Conservation (phyloP, 92 coral and sea anemone genomes). For the Parazoanthus darwini region DNA sequence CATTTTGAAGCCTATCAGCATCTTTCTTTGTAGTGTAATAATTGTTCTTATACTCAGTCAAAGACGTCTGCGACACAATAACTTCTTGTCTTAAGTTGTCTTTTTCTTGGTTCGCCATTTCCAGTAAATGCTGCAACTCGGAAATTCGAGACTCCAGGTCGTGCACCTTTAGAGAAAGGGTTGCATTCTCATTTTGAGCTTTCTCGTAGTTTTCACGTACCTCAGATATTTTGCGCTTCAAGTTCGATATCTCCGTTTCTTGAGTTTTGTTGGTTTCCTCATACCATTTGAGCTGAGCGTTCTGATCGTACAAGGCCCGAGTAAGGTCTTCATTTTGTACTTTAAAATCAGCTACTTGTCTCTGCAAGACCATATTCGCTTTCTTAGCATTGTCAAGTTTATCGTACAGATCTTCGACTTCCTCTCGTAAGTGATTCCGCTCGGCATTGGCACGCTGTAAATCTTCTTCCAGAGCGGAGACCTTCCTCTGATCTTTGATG, state of each 20-base stretch:
- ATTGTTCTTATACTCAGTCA: slow-evolving; percentile 83
- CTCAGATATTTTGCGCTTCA: slow-evolving; percentile 72
- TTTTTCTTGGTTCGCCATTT: slow-evolving; percentile 81
- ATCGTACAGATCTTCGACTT: slow-evolving; percentile 72
- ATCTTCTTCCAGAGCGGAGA: slow-evolving; percentile 76
- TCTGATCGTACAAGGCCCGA: slow-evolving; percentile 72
- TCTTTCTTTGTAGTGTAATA: slow-evolving; percentile 80
- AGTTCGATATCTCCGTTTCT: slow-evolving; percentile 81
- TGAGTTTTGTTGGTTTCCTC: slow-evolving; percentile 68
- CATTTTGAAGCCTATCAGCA: slow-evolving; percentile 89
- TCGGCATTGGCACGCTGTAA: slow-evolving; percentile 84
- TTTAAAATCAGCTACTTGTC: slow-evolving; percentile 74
- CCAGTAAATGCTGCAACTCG: slow-evolving; percentile 77
- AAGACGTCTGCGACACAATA: slow-evolving; percentile 57
- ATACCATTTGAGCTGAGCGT: slow-evolving; percentile 93
- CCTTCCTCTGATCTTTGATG: slow-evolving; percentile 86
- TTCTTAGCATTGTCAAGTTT: slow-evolving; percentile 82
- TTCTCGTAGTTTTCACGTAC: slow-evolving; percentile 83
- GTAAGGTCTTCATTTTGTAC: slow-evolving; percentile 71
- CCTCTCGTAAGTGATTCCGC: slow-evolving; percentile 69
- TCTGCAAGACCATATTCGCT: slow-evolving; percentile 63
- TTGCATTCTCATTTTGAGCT: slow-evolving; percentile 75
- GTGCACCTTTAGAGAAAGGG: slow-evolving; percentile 71
- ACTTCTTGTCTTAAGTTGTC: slow-evolving; percentile 84
- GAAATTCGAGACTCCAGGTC: slow-evolving; percentile 82